Evolutionary conservation across 2,113 vertebrate genomes (phyloP).

Genomic region (Clarias batrachus): DNA sequence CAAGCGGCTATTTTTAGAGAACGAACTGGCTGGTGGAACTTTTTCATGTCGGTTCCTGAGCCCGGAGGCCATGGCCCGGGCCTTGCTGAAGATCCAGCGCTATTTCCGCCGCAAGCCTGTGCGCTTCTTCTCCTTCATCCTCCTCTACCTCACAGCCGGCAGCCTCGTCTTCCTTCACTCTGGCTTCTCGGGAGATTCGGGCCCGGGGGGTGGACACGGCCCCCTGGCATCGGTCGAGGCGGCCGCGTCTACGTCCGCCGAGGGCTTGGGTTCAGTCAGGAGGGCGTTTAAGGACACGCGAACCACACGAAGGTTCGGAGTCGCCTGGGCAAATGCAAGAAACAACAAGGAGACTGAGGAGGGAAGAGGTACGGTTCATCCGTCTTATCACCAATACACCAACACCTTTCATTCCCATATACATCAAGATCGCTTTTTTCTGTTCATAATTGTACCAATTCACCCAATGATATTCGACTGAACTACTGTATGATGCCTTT

Average conservation of each 20-base stretch:
- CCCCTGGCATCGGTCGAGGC: conserved; percentile 58
- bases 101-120: conserved; percentile 88
- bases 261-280: conserved; percentile 70
- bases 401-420: neutral
- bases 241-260: conserved; percentile 47
- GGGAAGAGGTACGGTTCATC: conserved; percentile 76
- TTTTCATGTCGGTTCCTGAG: conserved; percentile 67
- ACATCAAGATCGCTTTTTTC: neutral
- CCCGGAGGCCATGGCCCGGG: conserved; percentile 83
- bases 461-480: neutral
- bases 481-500: neutral
- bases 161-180: conserved; percentile 91
- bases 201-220: conserved; percentile 57
- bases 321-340: conserved; percentile 80
- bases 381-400: neutral
- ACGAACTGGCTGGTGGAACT: conserved; percentile 25
- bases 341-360: conserved; percentile 82
- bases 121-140: conserved; percentile 89
- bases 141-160: conserved; percentile 89
- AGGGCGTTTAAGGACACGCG: conserved; percentile 73
- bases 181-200: conserved; percentile 75
- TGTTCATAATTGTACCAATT: neutral
- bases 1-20: neutral
- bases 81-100: conserved; percentile 88
- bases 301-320: conserved; percentile 68